These are phyloP conservation scores for Adelphocoris suturalis DNA, from an alignment of 2,888 invertebrate genomes.

Conservation along the genomic window DNA sequence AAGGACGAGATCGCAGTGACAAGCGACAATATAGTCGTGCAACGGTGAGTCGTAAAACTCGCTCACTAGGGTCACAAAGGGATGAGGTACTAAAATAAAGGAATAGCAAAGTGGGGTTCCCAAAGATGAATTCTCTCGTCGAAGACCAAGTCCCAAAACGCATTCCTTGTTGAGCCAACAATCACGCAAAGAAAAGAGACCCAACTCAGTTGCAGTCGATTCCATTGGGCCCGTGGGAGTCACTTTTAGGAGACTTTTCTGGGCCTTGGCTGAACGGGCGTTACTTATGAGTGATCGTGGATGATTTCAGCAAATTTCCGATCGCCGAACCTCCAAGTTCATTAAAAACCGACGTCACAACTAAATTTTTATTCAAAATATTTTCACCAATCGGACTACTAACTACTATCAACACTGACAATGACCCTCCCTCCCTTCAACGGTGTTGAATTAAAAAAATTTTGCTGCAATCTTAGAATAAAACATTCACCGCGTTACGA, in stretches of 20 bases:
- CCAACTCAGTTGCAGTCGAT: neutral
- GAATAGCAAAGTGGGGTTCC: neutral
- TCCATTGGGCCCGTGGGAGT: neutral
- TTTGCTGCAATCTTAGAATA: neutral
- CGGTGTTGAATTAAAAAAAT: neutral
- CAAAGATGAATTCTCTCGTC: neutral
- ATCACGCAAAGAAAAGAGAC: neutral
- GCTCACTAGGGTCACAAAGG: neutral
- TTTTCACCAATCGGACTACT: neutral
- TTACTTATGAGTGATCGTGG: neutral
- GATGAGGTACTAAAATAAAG: neutral
- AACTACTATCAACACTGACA: neutral
- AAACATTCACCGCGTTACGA: slow-evolving; percentile 8
- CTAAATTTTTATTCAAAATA: neutral
- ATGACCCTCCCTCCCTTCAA: neutral
- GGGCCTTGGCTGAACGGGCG: neutral
- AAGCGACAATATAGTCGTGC: neutral
- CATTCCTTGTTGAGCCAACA: neutral
- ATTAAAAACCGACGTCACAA: neutral
- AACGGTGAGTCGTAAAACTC: neutral
- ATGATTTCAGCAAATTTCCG: neutral
- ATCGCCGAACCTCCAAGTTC: neutral
- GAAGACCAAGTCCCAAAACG: neutral
- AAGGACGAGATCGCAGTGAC: neutral
- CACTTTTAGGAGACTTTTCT: neutral